Conservation (phyloP, 2,113 vertebrate genomes). For the Podarcis cretensis region DNA sequence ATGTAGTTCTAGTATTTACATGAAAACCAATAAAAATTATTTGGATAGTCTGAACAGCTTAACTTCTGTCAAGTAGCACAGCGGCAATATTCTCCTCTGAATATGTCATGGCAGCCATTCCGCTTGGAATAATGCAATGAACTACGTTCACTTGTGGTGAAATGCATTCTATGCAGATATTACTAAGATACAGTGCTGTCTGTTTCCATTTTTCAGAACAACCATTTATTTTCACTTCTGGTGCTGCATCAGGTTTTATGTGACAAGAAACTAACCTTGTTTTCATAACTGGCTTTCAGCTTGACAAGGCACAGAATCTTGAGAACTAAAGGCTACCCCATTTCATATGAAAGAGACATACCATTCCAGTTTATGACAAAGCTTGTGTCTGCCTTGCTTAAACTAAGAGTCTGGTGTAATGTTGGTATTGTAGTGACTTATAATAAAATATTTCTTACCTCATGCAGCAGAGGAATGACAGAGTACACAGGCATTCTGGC, state of each 20-base stretch:
- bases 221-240: neutral
- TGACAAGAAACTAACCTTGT: neutral
- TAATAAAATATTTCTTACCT: conserved; percentile 77
- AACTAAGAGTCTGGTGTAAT: rapidly evolving
- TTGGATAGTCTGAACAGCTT: neutral
- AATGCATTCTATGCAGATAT: neutral
- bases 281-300: neutral
- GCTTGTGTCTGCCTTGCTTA: neutral
- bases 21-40: too few species aligned
- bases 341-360: neutral
- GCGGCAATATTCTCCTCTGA: neutral
- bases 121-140: neutral
- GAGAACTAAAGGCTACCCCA: neutral
- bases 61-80: neutral
- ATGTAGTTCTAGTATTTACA: too few species aligned
- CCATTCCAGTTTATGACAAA: neutral
- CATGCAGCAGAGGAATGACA: conserved; percentile 90
- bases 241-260: neutral
- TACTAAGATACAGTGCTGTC: neutral
- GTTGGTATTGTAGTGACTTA: neutral
- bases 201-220: neutral
- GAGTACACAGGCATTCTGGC: conserved; percentile 89
- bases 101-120: neutral
- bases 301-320: neutral
- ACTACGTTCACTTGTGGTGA: neutral